Evolutionary conservation across 1,140 invertebrate genomes (phyloP), one percentile per base, ranked within the genome.

Genomic region (Drosophila quadrilineata): DNA sequence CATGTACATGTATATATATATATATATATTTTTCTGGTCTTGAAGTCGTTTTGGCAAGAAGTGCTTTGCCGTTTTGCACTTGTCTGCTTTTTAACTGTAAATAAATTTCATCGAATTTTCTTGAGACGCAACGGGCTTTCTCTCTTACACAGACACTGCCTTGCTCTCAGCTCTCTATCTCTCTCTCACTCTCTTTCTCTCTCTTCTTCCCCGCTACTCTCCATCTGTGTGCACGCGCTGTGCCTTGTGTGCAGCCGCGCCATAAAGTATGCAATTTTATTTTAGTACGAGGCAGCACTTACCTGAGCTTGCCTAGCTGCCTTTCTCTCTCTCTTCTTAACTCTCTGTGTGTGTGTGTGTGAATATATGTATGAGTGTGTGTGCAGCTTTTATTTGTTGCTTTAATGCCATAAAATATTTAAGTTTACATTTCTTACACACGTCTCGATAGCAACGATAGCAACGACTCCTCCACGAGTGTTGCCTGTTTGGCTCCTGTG

Each of bases 231-330:
- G n/a, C n/a, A n/a, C n/a, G n/a, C n/a, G n/a, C n/a, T n/a, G 17
- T 22, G 16, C 50, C 6, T 36, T 45, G 21, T 28, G 4, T 62
- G 41, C 58, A 68, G 43, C 71, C 71, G 74, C 59, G 36, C 79
- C 70, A 74, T 84, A 73, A 85, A 84, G 79, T 84, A 77, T 85
- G 77, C 77, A 84, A 84, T 84, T 85, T 84, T 84, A 84, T 84
- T 85, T 84, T 49, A 63, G 38, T 65, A 66, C 64, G 56, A 68
- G 50, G 52, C 69, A 73, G 69, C 79, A 85, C 74, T 85, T 84
- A 77, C 77, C 79, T 84, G 49, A n/a, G n/a, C 29, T 53, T 52
- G 41, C 33, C 53, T 52, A 40, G 4, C 36, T 22, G 36, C 19
- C 52, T 16, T 8, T 9, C 17, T 28, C 17, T 1, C 1, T n/a